These are phyloP conservation scores for Neodiprion virginianus DNA, from an alignment of 1,140 invertebrate species.

Conservation along the genomic window DNA sequence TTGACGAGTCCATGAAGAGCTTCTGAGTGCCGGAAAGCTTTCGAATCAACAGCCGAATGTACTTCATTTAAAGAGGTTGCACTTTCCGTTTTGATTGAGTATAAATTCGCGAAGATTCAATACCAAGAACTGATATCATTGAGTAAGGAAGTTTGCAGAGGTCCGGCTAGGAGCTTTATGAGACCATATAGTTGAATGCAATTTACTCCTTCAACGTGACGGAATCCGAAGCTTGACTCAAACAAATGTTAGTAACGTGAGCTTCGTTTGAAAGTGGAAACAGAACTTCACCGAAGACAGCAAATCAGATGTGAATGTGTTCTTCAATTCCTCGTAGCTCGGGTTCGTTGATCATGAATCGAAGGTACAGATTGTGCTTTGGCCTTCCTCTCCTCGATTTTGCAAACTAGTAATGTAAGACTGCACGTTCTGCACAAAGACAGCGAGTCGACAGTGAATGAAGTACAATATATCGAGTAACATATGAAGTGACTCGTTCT, in stretches of 20 bases:
- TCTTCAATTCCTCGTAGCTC: too few species aligned
- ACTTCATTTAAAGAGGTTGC: conserved; percentile 1
- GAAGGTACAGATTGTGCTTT: too few species aligned
- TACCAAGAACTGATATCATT: not conserved
- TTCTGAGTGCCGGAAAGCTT: conserved; percentile 5
- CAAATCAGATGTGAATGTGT: too few species aligned
- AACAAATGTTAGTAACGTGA: conserved; percentile 18
- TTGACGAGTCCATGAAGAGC: conserved; percentile 9
- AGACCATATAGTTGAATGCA: conserved; percentile 27
- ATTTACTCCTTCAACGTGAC: conserved; percentile 22
- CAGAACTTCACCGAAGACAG: too few species aligned
- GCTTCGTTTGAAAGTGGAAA: too few species aligned
- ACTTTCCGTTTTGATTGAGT: conserved; percentile 8
- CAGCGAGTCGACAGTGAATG: conserved; percentile 22
- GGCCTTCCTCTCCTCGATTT: conserved; percentile 19
- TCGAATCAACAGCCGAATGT: not conserved
- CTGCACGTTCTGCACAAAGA: conserved; percentile 37
- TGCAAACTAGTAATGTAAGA: conserved; percentile 34
- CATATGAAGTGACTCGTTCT: conserved; percentile 27
- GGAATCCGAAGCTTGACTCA: conserved; percentile 22
- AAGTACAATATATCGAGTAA: conserved; percentile 30
- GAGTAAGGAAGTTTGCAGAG: conserved; percentile 19
- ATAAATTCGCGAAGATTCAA: conserved; percentile 14
- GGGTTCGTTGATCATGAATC: too few species aligned
- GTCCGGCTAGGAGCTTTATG: conserved; percentile 30